phyloP scores from a whole-genome alignment of 2,113 vertebrate species.

The Hassar affinis region DNA sequence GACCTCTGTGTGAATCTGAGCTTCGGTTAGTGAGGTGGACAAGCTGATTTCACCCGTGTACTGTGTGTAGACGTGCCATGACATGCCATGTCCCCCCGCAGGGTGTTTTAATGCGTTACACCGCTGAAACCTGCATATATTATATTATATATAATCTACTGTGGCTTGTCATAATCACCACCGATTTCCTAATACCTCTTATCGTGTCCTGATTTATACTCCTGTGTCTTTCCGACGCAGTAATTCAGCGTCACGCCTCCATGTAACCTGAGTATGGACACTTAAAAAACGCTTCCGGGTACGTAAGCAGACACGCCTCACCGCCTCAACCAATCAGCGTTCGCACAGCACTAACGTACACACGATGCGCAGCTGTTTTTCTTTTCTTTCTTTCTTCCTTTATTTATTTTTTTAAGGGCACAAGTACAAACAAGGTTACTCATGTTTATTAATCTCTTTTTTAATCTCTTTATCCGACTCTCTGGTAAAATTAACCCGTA shows the following conservation, averaged over 20 bases:
- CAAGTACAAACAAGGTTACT: background rate
- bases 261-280: background rate
- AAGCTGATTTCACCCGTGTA: too few relatives aligned
- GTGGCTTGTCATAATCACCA: background rate
- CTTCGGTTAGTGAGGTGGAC: too few relatives aligned
- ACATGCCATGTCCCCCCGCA: background rate
- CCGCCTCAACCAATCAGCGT: background rate
- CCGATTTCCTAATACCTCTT: background rate
- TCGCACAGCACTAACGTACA: background rate
- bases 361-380: background rate
- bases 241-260: background rate
- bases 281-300: background rate
- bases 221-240: background rate
- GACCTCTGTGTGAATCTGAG: background rate
- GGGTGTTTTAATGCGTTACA: too few relatives aligned
- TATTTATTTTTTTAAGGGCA: too few relatives aligned
- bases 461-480: background rate
- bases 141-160: background rate
- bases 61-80: too few relatives aligned
- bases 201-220: background rate
- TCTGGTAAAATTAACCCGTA: too few relatives aligned
- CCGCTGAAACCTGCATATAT: background rate
- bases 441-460: background rate
- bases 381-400: background rate
- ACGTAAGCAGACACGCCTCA: background rate